Percentiles rank a stretch among this genome's conserved stretches.
phyloP scores from a whole-genome alignment of 2,888 invertebrate species.

The Sinhomidia bicolor region DNA sequence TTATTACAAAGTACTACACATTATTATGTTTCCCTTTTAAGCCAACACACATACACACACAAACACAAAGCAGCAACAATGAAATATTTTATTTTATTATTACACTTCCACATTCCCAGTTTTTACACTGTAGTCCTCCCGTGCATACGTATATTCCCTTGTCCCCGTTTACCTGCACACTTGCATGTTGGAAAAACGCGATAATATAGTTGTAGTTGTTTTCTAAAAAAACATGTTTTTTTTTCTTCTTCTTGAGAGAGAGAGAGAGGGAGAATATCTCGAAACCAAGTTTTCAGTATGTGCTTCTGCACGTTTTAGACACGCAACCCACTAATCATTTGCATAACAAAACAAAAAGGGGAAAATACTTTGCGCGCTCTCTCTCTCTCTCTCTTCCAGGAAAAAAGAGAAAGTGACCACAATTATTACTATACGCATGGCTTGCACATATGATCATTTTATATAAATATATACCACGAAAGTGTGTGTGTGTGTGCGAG shows the following conservation, averaged over 20 bases:
- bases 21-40: too few species aligned
- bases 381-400: too few species aligned
- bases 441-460: constrained; percentile 23
- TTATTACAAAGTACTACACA: constrained; percentile 2
- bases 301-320: constrained; percentile 18
- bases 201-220: constrained; percentile 35
- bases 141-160: constrained; percentile 8
- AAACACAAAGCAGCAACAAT: constrained; percentile 16
- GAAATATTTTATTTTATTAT: constrained; percentile 32
- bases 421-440: constrained; percentile 28
- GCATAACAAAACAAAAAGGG: constrained; percentile 51
- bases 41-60: too few species aligned
- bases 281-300: constrained; percentile 4
- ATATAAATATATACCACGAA: not conserved
- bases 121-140: not conserved
- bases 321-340: constrained; percentile 64
- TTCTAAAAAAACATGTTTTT: not conserved
- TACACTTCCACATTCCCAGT: not conserved
- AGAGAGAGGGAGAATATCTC: constrained; percentile 15
- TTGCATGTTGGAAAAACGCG: constrained; percentile 33
- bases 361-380: not conserved
- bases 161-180: constrained; percentile 19
- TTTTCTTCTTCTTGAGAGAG: constrained; percentile 11
- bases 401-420: constrained; percentile 53
- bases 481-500: not conserved